These are phyloP conservation scores for Anguilla megastoma DNA, from an alignment of 2,797 vertebrate species.

Conservation along the genomic window DNA sequence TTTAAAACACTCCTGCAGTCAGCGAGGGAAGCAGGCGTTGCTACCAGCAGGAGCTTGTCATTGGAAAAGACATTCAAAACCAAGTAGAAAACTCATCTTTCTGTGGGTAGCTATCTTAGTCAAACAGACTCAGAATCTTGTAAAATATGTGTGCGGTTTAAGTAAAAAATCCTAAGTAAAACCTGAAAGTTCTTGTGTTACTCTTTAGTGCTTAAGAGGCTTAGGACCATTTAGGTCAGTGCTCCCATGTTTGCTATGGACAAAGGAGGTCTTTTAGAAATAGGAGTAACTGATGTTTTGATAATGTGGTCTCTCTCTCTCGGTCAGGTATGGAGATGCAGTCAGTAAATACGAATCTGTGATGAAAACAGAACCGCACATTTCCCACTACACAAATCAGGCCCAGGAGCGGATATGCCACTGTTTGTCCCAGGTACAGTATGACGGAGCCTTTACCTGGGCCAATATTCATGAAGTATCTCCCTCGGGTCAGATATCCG, in stretches of 20 bases:
- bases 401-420: slow-evolving; percentile 94
- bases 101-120: neutral
- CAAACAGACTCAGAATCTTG: neutral
- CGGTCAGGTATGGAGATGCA: slow-evolving; percentile 84
- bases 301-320: neutral
- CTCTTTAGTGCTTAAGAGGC: neutral
- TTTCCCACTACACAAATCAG: slow-evolving; percentile 76
- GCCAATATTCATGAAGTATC: neutral
- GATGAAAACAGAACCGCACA: slow-evolving; percentile 86
- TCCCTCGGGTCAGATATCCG: neutral
- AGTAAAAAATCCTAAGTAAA: neutral
- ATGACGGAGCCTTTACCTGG: slow-evolving; percentile 22
- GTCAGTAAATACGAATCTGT: slow-evolving; percentile 85
- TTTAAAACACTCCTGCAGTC: neutral
- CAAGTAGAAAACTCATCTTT: neutral
- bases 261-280: neutral
- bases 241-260: neutral
- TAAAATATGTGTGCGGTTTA: neutral
- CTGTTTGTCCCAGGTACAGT: slow-evolving; percentile 83
- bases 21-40: neutral
- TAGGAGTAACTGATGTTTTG: neutral
- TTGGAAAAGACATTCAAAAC: neutral
- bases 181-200: neutral
- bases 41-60: neutral
- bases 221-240: neutral